Conservation (phyloP, 2,888 invertebrate genomes). For the Rhaphigaster nebulosa region DNA sequence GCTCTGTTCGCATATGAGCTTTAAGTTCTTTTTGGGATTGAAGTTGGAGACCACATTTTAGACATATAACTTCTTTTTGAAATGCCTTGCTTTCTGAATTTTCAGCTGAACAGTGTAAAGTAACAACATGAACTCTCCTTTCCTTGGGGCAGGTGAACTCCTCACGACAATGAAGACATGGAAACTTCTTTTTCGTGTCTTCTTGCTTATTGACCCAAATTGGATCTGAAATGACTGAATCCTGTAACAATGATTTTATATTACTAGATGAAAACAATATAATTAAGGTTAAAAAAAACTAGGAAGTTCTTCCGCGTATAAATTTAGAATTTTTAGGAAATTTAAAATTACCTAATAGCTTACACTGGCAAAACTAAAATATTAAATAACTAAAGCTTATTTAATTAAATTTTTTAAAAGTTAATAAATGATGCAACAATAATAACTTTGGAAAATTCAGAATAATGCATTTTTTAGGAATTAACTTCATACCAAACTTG, state of each 20-base stretch:
- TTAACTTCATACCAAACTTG: background rate
- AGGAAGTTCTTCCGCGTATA: too few species aligned
- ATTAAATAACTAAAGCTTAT: background rate
- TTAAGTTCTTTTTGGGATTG: conserved; percentile 62
- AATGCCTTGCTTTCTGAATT: conserved; percentile 60
- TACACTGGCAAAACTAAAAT: background rate
- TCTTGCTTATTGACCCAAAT: conserved; percentile 57
- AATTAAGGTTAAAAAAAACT: too few species aligned
- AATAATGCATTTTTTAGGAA: background rate
- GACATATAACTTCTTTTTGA: conserved; percentile 61
- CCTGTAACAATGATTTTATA: conserved; percentile 26
- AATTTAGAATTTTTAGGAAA: too few species aligned
- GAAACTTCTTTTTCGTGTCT: conserved; percentile 65
- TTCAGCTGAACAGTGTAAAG: conserved; percentile 61
- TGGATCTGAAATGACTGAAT: conserved; percentile 56
- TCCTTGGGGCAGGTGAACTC: conserved; percentile 76
- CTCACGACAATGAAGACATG: conserved; percentile 74
- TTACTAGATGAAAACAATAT: background rate
- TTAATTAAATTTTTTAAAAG: background rate
- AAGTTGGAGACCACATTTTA: conserved; percentile 64
- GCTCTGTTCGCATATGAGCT: conserved; percentile 60
- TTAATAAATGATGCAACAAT: too few species aligned
- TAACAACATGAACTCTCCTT: conserved; percentile 73
- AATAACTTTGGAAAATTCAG: background rate
- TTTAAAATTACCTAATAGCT: background rate